Percentiles rank a stretch among this genome's conserved stretches.
Evolutionary conservation across 2,113 vertebrate genomes (phyloP).

Genomic region (Hyperopisus bebe): DNA sequence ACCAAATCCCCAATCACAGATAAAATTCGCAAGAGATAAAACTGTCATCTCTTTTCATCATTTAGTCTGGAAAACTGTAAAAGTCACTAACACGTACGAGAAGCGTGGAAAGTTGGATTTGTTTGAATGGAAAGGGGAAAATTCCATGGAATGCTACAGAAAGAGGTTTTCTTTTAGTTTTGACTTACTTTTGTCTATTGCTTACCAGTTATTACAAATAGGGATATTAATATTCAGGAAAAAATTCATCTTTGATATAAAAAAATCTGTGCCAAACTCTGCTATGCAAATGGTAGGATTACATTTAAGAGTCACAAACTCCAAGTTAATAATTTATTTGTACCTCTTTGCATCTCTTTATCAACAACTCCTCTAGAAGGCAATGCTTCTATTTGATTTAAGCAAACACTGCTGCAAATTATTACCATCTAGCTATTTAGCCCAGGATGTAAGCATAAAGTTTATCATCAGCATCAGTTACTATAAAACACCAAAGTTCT

Average conservation of each 20-base stretch:
- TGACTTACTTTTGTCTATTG: neutral
- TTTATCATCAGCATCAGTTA: neutral
- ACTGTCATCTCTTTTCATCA: neutral
- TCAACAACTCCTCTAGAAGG: neutral
- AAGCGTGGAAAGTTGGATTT: neutral
- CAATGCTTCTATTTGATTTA: neutral
- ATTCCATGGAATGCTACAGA: neutral
- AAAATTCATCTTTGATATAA: neutral
- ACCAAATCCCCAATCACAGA: neutral
- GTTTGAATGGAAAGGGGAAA: neutral
- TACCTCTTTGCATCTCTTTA: neutral
- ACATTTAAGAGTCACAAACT: neutral
- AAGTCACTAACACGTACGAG: neutral
- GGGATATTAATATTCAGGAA: neutral
- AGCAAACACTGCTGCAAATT: neutral
- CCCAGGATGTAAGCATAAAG: neutral
- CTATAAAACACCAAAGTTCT: neutral
- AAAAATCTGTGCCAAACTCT: neutral
- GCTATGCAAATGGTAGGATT: neutral
- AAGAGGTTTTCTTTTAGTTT: neutral
- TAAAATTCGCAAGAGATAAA: neutral
- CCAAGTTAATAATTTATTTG: neutral
- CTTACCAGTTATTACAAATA: neutral
- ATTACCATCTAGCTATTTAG: neutral
- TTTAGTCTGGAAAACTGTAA: neutral